Conservation (phyloP, 2,113 vertebrate genomes). For the Planiliza haematocheilus region DNA sequence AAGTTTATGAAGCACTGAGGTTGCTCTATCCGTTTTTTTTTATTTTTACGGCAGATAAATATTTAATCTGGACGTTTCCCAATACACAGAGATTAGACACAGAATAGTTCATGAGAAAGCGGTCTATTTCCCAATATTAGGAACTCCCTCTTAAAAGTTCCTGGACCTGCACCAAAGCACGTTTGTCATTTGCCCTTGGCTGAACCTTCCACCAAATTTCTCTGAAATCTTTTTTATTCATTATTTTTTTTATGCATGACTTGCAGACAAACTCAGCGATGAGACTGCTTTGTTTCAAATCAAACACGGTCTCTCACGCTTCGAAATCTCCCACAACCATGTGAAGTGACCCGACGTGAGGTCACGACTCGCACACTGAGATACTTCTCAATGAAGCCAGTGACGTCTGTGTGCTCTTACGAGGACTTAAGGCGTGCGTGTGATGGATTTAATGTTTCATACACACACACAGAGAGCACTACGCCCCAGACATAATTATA, state of each 20-base stretch:
- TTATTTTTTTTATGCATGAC: too few species aligned
- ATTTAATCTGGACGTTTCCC: not conserved
- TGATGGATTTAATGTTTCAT: not conserved
- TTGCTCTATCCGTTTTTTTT: too few species aligned
- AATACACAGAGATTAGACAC: not conserved
- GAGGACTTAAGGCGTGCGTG: not conserved
- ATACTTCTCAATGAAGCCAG: not conserved
- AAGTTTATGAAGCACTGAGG: too few species aligned
- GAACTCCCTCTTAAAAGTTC: not conserved
- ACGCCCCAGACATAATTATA: slow-evolving; percentile 19
- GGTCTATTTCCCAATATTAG: too few species aligned
- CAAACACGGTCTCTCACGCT: not conserved
- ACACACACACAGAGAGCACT: slow-evolving; percentile 1
- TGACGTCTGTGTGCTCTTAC: slow-evolving; percentile 1
- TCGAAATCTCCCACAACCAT: not conserved
- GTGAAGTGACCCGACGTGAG: not conserved
- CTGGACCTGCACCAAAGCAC: slow-evolving; percentile 12
- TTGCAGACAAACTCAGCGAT: too few species aligned
- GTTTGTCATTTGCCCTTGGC: not conserved
- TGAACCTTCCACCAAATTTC: not conserved
- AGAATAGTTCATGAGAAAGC: not conserved
- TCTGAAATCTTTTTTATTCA: too few species aligned
- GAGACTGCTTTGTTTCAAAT: too few species aligned
- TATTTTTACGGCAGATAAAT: too few species aligned
- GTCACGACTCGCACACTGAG: not conserved